Evolutionary conservation across 2,113 vertebrate species (phyloP).

Genomic region (Syngnathoides biaculeatus): DNA sequence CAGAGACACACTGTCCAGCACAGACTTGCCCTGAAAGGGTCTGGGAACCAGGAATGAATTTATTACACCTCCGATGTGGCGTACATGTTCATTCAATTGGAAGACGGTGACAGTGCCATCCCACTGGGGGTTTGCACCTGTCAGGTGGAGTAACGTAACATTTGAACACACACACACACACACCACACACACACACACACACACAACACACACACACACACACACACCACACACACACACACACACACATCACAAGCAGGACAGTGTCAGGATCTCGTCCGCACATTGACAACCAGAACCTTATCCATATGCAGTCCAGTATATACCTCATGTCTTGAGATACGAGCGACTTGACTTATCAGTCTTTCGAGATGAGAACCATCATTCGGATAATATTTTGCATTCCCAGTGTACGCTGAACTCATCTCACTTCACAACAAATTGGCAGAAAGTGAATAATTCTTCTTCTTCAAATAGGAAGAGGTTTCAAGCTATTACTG

Average conservation of each 20-base stretch:
- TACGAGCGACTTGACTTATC: neutral
- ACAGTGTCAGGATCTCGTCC: constrained; percentile 16
- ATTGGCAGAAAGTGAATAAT: too few relatives aligned
- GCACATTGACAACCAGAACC: neutral
- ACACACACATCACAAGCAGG: constrained; percentile 34
- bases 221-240: too few relatives aligned
- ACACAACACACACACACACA: too few relatives aligned
- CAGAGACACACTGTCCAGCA: constrained; percentile 22
- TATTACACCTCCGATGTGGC: constrained; percentile 73
- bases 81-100: constrained; percentile 63
- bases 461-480: too few relatives aligned
- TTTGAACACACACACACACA: constrained; percentile 49
- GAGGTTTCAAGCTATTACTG: too few relatives aligned
- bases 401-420: too few relatives aligned
- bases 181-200: too few relatives aligned
- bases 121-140: constrained; percentile 60
- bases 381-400: neutral
- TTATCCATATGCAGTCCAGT: neutral
- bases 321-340: neutral
- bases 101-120: constrained; percentile 54
- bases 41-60: constrained; percentile 70
- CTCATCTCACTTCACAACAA: too few relatives aligned
- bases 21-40: constrained; percentile 60
- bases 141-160: constrained; percentile 43
- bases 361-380: neutral